These are phyloP conservation scores for Paguma larvata DNA, from an alignment of 2,797 vertebrate species.

Conservation along the genomic window DNA sequence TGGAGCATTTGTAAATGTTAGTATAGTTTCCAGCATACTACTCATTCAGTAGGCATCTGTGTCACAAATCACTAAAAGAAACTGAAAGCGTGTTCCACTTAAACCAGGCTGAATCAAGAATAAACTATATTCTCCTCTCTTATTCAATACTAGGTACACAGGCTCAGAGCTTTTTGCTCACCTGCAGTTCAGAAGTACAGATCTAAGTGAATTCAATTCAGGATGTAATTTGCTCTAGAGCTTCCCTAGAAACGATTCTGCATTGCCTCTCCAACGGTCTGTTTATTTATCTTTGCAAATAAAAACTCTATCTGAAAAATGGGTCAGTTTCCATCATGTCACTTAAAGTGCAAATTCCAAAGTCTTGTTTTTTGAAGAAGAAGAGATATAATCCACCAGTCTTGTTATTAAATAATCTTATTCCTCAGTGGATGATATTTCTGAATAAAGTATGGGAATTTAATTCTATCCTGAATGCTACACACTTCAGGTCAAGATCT, in stretches of 20 bases:
- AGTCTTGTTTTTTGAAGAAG: neutral
- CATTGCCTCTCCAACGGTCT: neutral
- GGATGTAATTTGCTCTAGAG: neutral
- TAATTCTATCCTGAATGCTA: neutral
- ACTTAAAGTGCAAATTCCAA: neutral
- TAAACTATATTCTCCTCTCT: neutral
- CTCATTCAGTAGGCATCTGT: slow-evolving; percentile 57
- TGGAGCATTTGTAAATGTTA: slow-evolving; percentile 57
- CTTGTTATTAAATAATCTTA: neutral
- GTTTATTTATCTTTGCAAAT: slow-evolving; percentile 14
- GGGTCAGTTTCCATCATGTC: neutral
- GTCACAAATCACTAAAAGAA: slow-evolving; percentile 54
- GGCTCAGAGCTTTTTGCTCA: neutral
- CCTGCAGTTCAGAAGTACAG: neutral
- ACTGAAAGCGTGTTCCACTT: slow-evolving; percentile 9
- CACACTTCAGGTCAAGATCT: slow-evolving; percentile 47
- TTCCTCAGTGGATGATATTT: slow-evolving; percentile 37
- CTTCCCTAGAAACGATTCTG: neutral
- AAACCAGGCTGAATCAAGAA: neutral
- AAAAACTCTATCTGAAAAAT: neutral
- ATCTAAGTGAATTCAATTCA: neutral
- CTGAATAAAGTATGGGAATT: slow-evolving; percentile 17
- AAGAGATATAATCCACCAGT: neutral
- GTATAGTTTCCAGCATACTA: slow-evolving; percentile 39
- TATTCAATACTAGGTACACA: neutral